Base-by-base conservation (phyloP, 2,113 vertebrate genomes). In the Epinephelus moara region DNA sequence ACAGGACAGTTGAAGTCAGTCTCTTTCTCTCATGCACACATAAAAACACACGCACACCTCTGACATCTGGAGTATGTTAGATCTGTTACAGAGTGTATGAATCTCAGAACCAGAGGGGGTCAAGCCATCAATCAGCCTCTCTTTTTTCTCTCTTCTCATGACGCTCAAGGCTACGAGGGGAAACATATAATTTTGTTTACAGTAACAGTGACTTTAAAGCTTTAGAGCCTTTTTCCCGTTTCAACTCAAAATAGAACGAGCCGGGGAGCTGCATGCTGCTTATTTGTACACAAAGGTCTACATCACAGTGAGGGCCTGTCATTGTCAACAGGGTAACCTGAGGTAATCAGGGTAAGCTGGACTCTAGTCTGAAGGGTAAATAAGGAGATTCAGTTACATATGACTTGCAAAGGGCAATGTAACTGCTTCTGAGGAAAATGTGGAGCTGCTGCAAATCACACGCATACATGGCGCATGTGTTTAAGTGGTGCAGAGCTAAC, bases 51-150 rank as follows among this genome's bases (percentile, higher is more conserved):
- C n/a, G 47, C 66, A 69, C 79, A 78, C 56, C 19, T 70, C 64
- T 73, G 70, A 90, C 89, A 92, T 93, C 91, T 93, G 92, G 87
- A 89, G 80, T 80, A 64, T 19, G 77, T 94, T 89, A 93, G 75
- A 86, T 76, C 75, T 80, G 81, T 87, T 90, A 82, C 84, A 90
- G 68, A 85, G 56, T 63, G 70, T 50, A 91, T 81, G 76, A 75
- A 88, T 92, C 86, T 86, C 52, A 45, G 76, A 78, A 87, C 75
- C 56, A 78, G 78, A 80, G 86, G 83, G 85, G 90, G 89, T 78
- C 78, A 66, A 82, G 63, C 85, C 85, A 93, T 92, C 90, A 90
- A 85, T 91, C 89, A 86, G 66, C 21, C 57, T 40, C 23, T 74
- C 15, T 75, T n/a, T 50, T 59, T 53, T 71, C 55, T 50, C 57